phyloP scores from a whole-genome alignment of 2,113 vertebrate genomes.

The Centropus unirufus region DNA sequence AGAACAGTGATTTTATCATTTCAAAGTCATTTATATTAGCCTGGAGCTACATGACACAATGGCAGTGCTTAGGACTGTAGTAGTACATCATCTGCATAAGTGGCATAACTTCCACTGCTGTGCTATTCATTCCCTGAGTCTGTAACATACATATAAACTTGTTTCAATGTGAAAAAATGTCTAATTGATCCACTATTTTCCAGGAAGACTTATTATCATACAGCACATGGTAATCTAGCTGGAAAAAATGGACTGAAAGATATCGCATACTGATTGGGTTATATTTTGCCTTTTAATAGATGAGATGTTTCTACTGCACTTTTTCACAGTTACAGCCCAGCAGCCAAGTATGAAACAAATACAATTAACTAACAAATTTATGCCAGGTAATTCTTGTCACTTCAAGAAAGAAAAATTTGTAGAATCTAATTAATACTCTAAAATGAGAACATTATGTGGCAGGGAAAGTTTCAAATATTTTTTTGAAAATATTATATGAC shows the following conservation, averaged over 20 bases:
- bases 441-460: not conserved
- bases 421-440: not conserved
- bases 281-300: not conserved
- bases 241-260: not conserved
- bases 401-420: not conserved
- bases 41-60: slow-evolving; percentile 34
- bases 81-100: slow-evolving; percentile 28
- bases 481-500: not conserved
- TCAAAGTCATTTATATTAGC: slow-evolving; percentile 53
- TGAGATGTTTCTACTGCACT: not conserved
- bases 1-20: slow-evolving; percentile 65
- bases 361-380: not conserved
- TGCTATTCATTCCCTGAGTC: not conserved
- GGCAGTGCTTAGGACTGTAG: not conserved
- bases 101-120: slow-evolving; percentile 39
- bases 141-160: not conserved
- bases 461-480: not conserved
- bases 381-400: not conserved
- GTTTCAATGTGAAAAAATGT: not conserved
- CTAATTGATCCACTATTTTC: slow-evolving; percentile 40
- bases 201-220: not conserved
- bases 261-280: not conserved
- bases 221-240: not conserved
- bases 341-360: not conserved
- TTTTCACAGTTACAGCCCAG: not conserved